These are phyloP conservation scores for Natrix natrix DNA, from an alignment of 2,797 vertebrate genomes.

Conservation along the genomic window DNA sequence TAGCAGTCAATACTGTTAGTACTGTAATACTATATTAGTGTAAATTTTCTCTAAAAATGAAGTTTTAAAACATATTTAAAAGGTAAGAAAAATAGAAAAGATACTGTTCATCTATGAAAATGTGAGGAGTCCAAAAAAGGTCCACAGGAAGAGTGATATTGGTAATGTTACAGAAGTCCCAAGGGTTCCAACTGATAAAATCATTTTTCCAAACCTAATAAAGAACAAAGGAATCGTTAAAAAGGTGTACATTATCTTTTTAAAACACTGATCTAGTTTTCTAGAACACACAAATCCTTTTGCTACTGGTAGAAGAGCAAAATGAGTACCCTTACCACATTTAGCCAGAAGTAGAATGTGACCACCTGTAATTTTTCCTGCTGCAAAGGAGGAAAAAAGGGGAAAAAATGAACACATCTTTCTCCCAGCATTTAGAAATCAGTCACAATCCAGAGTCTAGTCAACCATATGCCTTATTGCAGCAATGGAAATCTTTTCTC, in stretches of 20 bases:
- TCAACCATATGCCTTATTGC: background rate
- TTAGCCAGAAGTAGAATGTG: slow-evolving; percentile 56
- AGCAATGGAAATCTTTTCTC: background rate
- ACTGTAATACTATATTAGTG: background rate
- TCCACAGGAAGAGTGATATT: slow-evolving; percentile 49
- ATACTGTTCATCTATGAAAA: slow-evolving; percentile 63
- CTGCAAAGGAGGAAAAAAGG: background rate
- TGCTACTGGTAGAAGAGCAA: background rate
- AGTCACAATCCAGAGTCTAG: background rate
- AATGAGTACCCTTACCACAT: slow-evolving; percentile 50
- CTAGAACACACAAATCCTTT: background rate
- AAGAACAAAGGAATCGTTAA: slow-evolving; percentile 12
- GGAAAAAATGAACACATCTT: background rate
- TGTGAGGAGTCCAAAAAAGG: slow-evolving; percentile 41
- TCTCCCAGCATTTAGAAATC: background rate
- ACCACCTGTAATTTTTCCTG: slow-evolving; percentile 47
- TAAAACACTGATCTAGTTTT: background rate
- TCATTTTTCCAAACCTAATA: slow-evolving; percentile 61
- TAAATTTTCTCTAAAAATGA: background rate
- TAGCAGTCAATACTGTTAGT: background rate
- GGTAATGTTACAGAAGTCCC: slow-evolving; percentile 66
- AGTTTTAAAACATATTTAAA: background rate
- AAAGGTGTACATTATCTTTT: background rate
- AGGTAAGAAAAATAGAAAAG: background rate
- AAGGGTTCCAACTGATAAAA: slow-evolving; percentile 58